Conservation (phyloP, 1,140 invertebrate genomes). For the Hyposmocoma kahamanoa region DNA sequence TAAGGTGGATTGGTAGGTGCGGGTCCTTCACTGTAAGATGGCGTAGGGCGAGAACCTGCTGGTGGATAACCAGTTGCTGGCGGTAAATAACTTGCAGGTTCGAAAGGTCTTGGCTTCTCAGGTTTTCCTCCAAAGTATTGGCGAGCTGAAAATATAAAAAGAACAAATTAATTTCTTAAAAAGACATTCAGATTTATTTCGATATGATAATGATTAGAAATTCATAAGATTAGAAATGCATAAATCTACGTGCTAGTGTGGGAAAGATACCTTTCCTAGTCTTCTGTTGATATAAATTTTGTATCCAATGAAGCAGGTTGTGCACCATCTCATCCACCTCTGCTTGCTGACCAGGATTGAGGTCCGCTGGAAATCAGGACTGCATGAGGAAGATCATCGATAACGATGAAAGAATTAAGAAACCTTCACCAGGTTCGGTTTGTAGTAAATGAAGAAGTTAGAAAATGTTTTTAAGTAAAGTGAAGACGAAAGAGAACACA, state of each 20-base stretch:
- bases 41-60: slow-evolving; percentile 56
- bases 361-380: slow-evolving; percentile 55
- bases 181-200: not conserved
- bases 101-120: slow-evolving; percentile 80
- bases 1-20: slow-evolving; percentile 32
- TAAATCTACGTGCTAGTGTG: too few relatives aligned
- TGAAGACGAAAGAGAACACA: too few relatives aligned
- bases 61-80: slow-evolving; percentile 62
- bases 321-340: slow-evolving; percentile 80
- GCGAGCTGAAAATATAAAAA: slow-evolving; percentile 72
- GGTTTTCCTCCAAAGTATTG: slow-evolving; percentile 77
- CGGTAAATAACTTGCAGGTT: slow-evolving; percentile 66
- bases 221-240: not conserved
- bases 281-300: slow-evolving; percentile 79
- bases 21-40: slow-evolving; percentile 57
- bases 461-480: too few relatives aligned
- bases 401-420: slow-evolving; percentile 15
- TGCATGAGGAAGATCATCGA: slow-evolving; percentile 32
- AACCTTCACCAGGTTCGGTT: slow-evolving; percentile 12
- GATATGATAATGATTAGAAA: not conserved
- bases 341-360: slow-evolving; percentile 46
- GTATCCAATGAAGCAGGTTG: slow-evolving; percentile 82
- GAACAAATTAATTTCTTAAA: slow-evolving; percentile 5
- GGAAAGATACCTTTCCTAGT: slow-evolving; percentile 80
- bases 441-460: too few relatives aligned